phyloP scores from a whole-genome alignment of 2,113 vertebrate species.

The Mustelus asterias region DNA sequence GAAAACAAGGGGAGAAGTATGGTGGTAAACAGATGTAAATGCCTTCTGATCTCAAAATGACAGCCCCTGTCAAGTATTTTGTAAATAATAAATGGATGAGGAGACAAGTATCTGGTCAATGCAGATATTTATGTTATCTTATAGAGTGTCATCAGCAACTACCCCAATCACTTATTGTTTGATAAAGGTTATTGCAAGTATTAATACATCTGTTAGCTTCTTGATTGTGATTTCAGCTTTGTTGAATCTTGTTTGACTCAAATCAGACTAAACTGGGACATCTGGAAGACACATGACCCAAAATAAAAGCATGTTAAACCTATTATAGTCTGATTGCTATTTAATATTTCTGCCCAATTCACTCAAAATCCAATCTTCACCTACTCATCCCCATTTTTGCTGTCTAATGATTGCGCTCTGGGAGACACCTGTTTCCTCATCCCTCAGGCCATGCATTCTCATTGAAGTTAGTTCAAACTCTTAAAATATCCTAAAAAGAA shows the following conservation, averaged over 20 bases:
- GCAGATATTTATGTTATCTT: background rate
- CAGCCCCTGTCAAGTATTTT: background rate
- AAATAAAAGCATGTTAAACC: background rate
- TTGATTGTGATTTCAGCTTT: background rate
- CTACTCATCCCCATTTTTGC: background rate
- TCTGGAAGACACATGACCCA: background rate
- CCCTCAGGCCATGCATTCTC: background rate
- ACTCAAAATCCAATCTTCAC: background rate
- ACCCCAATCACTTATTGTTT: background rate
- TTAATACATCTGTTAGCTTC: background rate
- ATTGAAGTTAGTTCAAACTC: background rate
- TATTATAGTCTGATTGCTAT: background rate
- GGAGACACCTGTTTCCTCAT: slow-evolving; percentile 11
- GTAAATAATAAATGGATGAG: background rate
- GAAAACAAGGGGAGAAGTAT: background rate
- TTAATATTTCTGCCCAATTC: background rate
- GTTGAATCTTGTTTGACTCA: background rate
- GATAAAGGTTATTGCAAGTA: background rate
- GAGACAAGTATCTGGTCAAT: background rate
- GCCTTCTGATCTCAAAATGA: background rate
- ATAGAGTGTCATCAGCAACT: background rate
- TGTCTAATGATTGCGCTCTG: background rate
- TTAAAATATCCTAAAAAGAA: background rate
- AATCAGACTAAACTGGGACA: background rate
- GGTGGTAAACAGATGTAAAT: background rate